Base-by-base conservation (phyloP, 2,888 invertebrate species). In the Orthosia gracilis region DNA sequence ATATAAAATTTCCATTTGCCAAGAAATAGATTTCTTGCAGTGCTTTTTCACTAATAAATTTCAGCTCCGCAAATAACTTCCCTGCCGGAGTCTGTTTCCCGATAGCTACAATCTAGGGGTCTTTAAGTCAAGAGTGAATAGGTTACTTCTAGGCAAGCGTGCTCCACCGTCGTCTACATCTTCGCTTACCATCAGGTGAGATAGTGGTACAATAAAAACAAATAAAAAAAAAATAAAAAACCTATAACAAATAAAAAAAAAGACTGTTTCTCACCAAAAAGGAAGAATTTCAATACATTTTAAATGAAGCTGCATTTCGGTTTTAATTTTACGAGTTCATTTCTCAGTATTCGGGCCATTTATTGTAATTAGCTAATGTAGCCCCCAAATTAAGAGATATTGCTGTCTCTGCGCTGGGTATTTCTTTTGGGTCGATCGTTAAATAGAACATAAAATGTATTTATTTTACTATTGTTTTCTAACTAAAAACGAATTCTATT, bases 371-470 rank as follows among this genome's bases (percentile, higher is more conserved):
- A 78, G 54, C 4, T n/a, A 75, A 17, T 26, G 52, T 52, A n/a
- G 45, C 12, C 18, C 21, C 68, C n/a, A 68, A 78, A 78, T 82
- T 40, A 76, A 76, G 68, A 78, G 21, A 65, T 13, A 82, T 57
- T 15, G 52, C 18, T 45, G 23, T 12, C 5, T 31, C 45, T 64
- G 50, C 63, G 64, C 50, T 65, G 31, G 15, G 18, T 12, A 59
- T 23, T 78, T 49, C 12, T 65, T 52, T 55, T 7, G 13, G 18
- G n/a, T 40, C 0, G 4, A 21, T 15, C 12, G 47, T 45, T 21
- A 49, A 26, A 55, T 45, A 67, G 5, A 59, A 67, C n/a, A n/a
- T 15, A 5, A 61, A 52, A 52, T 26, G 12, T 50, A n/a, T 75
- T 49, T 49, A 57, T 49, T 45, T 50, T 21, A 26, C 45, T 40